Conservation (phyloP, 2,113 vertebrate species). For the Cariama cristata region DNA sequence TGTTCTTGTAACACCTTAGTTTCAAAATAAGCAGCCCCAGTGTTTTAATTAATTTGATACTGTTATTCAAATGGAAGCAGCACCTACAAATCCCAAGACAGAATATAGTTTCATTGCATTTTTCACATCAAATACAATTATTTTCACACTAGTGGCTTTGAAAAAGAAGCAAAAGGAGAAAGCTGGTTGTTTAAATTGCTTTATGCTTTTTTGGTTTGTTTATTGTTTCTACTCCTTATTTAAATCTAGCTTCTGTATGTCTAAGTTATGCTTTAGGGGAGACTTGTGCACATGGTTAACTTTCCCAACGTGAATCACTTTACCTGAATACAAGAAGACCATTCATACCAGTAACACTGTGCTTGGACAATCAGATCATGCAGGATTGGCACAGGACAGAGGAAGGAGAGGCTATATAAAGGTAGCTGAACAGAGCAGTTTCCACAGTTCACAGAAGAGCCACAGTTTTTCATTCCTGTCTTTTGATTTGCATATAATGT, state of each 20-base stretch:
- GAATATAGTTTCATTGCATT: not conserved
- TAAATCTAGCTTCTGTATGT: not conserved
- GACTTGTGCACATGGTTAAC: not conserved
- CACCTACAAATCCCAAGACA: not conserved
- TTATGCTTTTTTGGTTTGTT: not conserved
- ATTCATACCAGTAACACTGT: not conserved
- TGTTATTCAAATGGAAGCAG: not conserved
- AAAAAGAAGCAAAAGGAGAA: not conserved
- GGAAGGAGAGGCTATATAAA: not conserved
- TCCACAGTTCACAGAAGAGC: not conserved
- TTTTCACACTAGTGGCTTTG: not conserved
- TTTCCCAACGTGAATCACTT: not conserved
- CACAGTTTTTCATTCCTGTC: not conserved
- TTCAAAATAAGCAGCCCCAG: not conserved
- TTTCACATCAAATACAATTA: not conserved
- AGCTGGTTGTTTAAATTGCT: not conserved
- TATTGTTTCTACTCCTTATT: not conserved
- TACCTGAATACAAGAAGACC: not conserved
- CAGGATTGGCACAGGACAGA: accelerated
- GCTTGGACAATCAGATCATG: not conserved
- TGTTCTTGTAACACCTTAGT: not conserved
- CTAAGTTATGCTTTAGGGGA: not conserved
- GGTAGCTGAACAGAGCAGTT: not conserved
- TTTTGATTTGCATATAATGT: not conserved
- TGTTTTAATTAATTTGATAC: not conserved